Evolutionary conservation across 2,797 vertebrate genomes (phyloP).

Genomic region (Falco concolor): DNA sequence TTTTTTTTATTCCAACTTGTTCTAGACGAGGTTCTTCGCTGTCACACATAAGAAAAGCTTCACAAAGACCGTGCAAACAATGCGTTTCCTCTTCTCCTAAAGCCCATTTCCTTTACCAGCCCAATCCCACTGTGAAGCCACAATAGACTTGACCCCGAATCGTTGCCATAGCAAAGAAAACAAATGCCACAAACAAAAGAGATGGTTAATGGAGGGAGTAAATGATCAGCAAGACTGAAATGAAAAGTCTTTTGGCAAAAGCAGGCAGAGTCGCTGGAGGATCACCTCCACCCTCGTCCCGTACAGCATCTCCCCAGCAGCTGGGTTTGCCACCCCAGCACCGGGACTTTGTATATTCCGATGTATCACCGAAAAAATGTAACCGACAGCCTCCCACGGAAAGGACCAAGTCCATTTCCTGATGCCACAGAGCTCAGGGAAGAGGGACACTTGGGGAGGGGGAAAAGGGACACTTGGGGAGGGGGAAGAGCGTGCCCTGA

Average conservation of each 20-base stretch:
- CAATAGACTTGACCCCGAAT: not conserved
- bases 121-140: not conserved
- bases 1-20: too few relatives aligned
- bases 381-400: not conserved
- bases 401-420: not conserved
- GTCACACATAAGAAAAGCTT: not conserved
- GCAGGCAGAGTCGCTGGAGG: not conserved
- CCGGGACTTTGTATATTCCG: not conserved
- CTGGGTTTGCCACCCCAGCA: not conserved
- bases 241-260: not conserved
- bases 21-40: not conserved
- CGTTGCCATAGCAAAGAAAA: not conserved
- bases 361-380: not conserved
- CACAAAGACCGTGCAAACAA: not conserved
- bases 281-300: not conserved
- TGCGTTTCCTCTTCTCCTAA: not conserved
- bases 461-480: not conserved
- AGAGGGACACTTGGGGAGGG: not conserved
- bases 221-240: not conserved
- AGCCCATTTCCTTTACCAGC: not conserved
- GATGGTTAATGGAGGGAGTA: not conserved
- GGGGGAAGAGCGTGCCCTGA: not conserved
- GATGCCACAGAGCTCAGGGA: not conserved
- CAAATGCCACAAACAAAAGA: not conserved
- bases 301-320: fast-evolving